Percentiles rank a stretch among this genome's conserved stretches.
Evolutionary conservation across 2,797 vertebrate genomes (phyloP).

Genomic region (Eulemur albifrons): DNA sequence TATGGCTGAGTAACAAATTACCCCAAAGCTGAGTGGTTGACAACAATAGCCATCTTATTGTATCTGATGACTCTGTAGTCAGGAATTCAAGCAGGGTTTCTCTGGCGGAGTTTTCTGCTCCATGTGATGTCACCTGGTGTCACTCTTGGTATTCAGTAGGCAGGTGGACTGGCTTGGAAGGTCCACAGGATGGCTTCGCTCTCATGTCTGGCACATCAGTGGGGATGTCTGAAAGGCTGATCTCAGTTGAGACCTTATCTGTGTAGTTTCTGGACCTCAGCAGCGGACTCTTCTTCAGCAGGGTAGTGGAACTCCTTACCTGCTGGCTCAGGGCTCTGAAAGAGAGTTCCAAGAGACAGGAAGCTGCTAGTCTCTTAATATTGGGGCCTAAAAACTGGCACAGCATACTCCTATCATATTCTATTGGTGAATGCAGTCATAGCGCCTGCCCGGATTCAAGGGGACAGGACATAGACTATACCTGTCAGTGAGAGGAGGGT

Average conservation of each 20-base stretch:
- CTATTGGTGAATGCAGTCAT: background rate
- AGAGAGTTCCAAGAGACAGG: background rate
- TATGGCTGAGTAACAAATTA: background rate
- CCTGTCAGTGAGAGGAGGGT: background rate
- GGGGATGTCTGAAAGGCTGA: background rate
- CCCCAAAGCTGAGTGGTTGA: background rate
- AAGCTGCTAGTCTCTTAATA: background rate
- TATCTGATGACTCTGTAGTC: background rate
- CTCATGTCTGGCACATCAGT: background rate
- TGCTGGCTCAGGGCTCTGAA: background rate
- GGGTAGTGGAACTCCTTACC: background rate
- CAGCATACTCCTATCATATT: background rate
- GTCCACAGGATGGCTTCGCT: background rate
- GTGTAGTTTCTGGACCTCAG: background rate
- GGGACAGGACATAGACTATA: background rate
- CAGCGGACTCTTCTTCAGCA: background rate
- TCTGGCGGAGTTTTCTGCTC: background rate
- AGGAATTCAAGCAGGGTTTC: conserved; percentile 18
- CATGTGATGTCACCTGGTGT: background rate
- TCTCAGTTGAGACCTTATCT: background rate
- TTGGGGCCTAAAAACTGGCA: background rate
- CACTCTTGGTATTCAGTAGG: background rate
- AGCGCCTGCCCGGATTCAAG: background rate
- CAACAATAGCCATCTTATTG: conserved; percentile 40
- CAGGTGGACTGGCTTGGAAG: background rate